phyloP scores from a whole-genome alignment of 2,797 vertebrate genomes.

The Ispidina lecontei region DNA sequence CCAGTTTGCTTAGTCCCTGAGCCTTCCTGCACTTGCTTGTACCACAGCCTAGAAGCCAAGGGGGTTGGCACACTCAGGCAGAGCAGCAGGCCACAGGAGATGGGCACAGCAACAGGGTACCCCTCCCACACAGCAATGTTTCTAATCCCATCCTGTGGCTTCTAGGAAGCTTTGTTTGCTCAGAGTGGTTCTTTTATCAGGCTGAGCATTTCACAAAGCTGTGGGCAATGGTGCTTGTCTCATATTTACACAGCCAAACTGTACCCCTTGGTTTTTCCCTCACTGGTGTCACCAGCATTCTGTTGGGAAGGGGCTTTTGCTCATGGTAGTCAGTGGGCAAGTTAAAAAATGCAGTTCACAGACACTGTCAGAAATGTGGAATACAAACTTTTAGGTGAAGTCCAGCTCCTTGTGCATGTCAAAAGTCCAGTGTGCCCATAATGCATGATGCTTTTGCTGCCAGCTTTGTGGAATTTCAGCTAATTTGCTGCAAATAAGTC shows the following conservation, averaged over 20 bases:
- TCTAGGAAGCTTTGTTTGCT: not conserved
- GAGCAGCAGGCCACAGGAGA: not conserved
- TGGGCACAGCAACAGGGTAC: not conserved
- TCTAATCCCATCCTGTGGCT: not conserved
- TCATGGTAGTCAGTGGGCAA: not conserved
- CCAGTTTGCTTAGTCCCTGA: not conserved
- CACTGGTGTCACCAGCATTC: not conserved
- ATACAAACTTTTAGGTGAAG: not conserved
- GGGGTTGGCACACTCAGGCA: not conserved
- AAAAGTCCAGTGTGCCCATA: not conserved
- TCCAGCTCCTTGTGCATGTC: not conserved
- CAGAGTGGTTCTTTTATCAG: not conserved
- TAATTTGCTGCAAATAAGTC: not conserved
- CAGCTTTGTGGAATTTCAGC: not conserved
- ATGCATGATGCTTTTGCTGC: not conserved
- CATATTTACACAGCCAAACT: not conserved
- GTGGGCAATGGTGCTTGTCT: not conserved
- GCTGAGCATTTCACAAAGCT: not conserved
- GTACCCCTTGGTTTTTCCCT: not conserved
- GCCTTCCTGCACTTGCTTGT: slow-evolving; percentile 24
- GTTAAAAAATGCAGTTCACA: not conserved
- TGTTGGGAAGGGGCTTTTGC: not conserved
- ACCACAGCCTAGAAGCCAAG: not conserved
- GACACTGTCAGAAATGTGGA: not conserved
- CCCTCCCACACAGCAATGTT: not conserved